These are phyloP conservation scores for Stenichneumon culpator DNA, from an alignment of 2,888 invertebrate genomes.

Conservation along the genomic window DNA sequence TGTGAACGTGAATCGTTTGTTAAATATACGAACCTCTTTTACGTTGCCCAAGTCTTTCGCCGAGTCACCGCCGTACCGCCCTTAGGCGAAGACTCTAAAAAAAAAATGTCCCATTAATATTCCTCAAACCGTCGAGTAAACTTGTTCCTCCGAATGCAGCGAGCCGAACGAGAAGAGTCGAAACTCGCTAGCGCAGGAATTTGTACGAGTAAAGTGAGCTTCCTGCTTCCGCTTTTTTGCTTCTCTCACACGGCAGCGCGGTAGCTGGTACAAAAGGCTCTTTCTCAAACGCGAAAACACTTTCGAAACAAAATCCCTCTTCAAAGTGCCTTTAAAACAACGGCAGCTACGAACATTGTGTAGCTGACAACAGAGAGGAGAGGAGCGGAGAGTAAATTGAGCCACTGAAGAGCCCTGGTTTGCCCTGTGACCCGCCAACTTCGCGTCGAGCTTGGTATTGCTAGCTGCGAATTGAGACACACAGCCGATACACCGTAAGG, in stretches of 20 bases:
- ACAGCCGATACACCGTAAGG: neutral
- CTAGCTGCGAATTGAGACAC: neutral
- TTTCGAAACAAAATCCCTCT: conserved; percentile 5
- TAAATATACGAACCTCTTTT: too few species aligned
- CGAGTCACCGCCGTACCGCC: too few species aligned
- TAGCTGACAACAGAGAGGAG: neutral
- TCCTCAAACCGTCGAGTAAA: neutral
- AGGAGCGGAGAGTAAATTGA: conserved; percentile 1
- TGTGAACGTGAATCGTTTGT: too few species aligned
- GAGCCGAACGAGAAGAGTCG: neutral
- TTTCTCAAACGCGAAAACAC: conserved; percentile 1
- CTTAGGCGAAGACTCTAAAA: neutral
- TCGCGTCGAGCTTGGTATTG: neutral
- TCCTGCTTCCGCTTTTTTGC: neutral
- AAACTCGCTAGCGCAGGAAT: neutral
- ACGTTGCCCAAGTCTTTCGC: too few species aligned
- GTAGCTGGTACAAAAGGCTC: neutral
- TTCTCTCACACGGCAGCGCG: neutral
- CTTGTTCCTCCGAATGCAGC: neutral
- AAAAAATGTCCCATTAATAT: neutral
- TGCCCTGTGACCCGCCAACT: neutral
- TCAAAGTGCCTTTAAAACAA: neutral
- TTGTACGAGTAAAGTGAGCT: neutral
- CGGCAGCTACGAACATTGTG: neutral
- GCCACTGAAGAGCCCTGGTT: conserved; percentile 1